Conservation (phyloP, 2,797 vertebrate genomes). For the Lagodon rhomboides region DNA sequence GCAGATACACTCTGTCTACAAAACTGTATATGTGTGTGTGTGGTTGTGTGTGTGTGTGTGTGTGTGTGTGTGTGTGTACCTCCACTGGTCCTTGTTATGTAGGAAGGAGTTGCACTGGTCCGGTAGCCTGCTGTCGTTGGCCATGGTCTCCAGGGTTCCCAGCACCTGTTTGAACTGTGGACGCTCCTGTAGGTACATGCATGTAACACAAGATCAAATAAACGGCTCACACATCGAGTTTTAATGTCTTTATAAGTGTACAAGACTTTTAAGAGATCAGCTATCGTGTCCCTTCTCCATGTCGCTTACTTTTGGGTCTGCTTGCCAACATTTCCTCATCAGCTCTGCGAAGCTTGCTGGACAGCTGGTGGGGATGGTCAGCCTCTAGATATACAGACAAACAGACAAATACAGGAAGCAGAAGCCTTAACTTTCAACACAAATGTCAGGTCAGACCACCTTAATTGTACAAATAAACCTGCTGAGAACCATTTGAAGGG, state of each 20-base stretch:
- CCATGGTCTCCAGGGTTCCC: conserved; percentile 95
- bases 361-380: conserved; percentile 97
- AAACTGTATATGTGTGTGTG: conserved; percentile 46
- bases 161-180: conserved; percentile 97
- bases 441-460: background rate
- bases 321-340: conserved; percentile 96
- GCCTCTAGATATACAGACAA: conserved; percentile 85
- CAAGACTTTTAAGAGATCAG: background rate
- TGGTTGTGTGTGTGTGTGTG: conserved; percentile 10
- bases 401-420: conserved; percentile 25
- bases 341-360: conserved; percentile 96
- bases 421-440: conserved; percentile 20
- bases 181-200: conserved; percentile 87
- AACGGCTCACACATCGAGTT: background rate
- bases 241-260: conserved; percentile 14
- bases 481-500: background rate
- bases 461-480: background rate
- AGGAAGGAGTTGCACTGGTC: conserved; percentile 98
- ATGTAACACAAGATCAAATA: conserved; percentile 7
- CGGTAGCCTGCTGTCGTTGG: conserved; percentile 94
- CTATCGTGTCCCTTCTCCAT: background rate
- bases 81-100: conserved; percentile 98
- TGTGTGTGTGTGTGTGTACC: conserved; percentile 79
- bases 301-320: conserved; percentile 92
- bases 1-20: conserved; percentile 19